Conservation (phyloP, 2,888 invertebrate species). For the Papilio demoleus region DNA sequence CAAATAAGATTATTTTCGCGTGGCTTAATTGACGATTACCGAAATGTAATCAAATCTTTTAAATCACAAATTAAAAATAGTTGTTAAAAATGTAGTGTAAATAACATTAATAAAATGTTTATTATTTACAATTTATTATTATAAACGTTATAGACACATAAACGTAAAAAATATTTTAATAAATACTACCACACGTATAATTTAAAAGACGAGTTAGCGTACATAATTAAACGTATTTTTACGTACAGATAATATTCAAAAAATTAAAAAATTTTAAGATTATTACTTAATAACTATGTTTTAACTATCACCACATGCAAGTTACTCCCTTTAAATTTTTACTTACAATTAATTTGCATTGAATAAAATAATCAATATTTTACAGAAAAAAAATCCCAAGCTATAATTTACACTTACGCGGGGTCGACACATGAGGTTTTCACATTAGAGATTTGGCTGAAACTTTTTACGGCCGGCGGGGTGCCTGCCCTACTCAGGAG, state of each 20-base stretch:
- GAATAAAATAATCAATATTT: not conserved
- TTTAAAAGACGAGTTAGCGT: conserved; percentile 11
- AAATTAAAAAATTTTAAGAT: conserved; percentile 31
- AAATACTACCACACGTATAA: conserved; percentile 31
- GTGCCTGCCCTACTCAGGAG: too few species aligned
- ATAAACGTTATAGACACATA: conserved; percentile 16
- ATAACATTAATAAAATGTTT: conserved; percentile 18
- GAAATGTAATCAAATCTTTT: conserved; percentile 17
- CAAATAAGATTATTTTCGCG: conserved; percentile 34
- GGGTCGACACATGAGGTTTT: too few species aligned
- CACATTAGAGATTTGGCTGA: too few species aligned
- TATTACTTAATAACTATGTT: conserved; percentile 33
- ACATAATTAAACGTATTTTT: conserved; percentile 22
- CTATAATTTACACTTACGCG: too few species aligned
- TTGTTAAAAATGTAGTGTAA: not conserved
- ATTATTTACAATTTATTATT: conserved; percentile 35
- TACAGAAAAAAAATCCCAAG: not conserved
- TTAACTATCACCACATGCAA: conserved; percentile 38
- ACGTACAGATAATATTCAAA: conserved; percentile 32
- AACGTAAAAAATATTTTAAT: conserved; percentile 28
- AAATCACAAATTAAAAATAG: not conserved
- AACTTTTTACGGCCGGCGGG: too few species aligned
- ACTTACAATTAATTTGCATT: not conserved
- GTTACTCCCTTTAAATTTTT: conserved; percentile 30
- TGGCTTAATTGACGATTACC: conserved; percentile 34